Evolutionary conservation across 2,888 invertebrate genomes (phyloP), one percentile per base, ranked within the genome.

Genomic region (Papilio elwesi): DNA sequence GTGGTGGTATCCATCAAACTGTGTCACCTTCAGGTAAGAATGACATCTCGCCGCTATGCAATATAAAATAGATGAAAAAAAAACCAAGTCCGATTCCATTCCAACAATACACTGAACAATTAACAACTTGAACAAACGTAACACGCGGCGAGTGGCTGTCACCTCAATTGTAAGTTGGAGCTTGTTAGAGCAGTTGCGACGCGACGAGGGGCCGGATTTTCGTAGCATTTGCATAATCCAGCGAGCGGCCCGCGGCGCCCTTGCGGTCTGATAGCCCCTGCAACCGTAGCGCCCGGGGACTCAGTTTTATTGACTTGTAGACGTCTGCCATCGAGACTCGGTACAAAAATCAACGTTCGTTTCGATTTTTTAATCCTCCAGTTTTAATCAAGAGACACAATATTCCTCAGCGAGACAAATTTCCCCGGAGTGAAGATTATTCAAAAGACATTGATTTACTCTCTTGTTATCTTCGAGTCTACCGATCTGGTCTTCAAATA

Each of bases 181-280:
- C 55, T 70, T 65, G 73, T 65, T 68, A 63, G 55, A 65, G 16
- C 68, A 69, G 68, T 65, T 65, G 68, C 64, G 57, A 59, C 57
- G 55, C 57, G 59, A 53, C 65, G 49, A 66, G 73, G 66, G 70
- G 48, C 66, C 81, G 82, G 83, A 86, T 87, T 89, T 87, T 87
- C 85, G 87, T 88, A 87, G 80, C 80, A 90, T 90, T 90, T 85
- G 84, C 90, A 90, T 90, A 90, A 90, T 90, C 87, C 84, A 67
- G 36, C 74, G 62, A 36, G 68, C 55, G 70, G 69, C 69, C 66
- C 69, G 75, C 71, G 65, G 70, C 74, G 55, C 63, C 66, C 70
- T 65, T 48, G 69, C 67, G 74, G 67, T 67, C 67, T 68, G 62
- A 66, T 47, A 38, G 43, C 55, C 65, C 65, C 74, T 71, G 68